A percentile compares a stretch with the other conserved stretches of the same genome.
Evolutionary conservation across 1,140 invertebrate genomes (phyloP).

Genomic region (Drosophila malerkotliana): DNA sequence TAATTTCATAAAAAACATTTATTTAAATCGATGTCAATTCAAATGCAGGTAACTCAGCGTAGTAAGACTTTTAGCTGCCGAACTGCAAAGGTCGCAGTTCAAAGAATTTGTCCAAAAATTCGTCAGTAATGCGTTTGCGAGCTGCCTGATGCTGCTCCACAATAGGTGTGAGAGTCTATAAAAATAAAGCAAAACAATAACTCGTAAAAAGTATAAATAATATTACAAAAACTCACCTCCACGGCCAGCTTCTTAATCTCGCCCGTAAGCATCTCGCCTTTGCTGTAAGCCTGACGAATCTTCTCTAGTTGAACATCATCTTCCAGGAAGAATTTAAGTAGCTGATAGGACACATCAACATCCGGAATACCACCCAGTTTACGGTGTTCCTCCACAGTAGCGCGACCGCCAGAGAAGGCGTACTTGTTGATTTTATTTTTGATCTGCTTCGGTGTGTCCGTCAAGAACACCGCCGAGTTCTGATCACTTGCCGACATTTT

Average conservation of each 20-base stretch:
- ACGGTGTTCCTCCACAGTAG: slow-evolving; percentile 96
- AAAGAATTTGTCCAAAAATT: slow-evolving; percentile 93
- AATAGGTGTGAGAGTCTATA: slow-evolving; percentile 86
- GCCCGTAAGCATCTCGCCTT: slow-evolving; percentile 95
- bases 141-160: slow-evolving; percentile 93
- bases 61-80: slow-evolving; percentile 46
- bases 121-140: slow-evolving; percentile 93
- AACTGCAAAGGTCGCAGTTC: slow-evolving; percentile 91
- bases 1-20: slow-evolving; percentile 14
- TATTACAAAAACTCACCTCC: slow-evolving; percentile 81
- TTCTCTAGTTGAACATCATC: slow-evolving; percentile 95
- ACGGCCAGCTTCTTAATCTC: slow-evolving; percentile 97
- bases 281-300: slow-evolving; percentile 93
- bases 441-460: slow-evolving; percentile 97
- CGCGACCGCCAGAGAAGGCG: slow-evolving; percentile 98
- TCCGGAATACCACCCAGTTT: slow-evolving; percentile 96
- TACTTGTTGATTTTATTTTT: slow-evolving; percentile 99
- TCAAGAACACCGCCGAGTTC: slow-evolving; percentile 97
- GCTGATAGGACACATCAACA: slow-evolving; percentile 98
- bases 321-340: slow-evolving; percentile 97
- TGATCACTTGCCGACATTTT: slow-evolving; percentile 99
- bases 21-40: slow-evolving; percentile 32
- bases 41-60: slow-evolving; percentile 9
- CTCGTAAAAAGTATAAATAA: too few relatives aligned
- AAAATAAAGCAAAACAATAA: too few relatives aligned